phyloP scores from a whole-genome alignment of 2,888 invertebrate genomes.

The Drosophila lutescens region DNA sequence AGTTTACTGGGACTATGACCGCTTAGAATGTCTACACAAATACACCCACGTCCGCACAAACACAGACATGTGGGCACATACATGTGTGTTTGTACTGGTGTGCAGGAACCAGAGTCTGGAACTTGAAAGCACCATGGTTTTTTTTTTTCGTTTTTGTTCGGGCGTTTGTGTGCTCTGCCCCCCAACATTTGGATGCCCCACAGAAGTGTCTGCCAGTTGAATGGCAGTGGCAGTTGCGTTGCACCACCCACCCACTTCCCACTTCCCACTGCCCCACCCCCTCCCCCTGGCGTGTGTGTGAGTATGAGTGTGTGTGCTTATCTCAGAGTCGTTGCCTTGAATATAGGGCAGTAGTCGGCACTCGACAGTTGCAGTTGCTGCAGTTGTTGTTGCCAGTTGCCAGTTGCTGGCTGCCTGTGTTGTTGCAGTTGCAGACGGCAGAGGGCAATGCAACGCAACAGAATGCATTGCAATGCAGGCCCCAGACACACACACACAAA shows the following conservation, averaged over 20 bases:
- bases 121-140: slow-evolving; percentile 69
- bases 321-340: slow-evolving; percentile 79
- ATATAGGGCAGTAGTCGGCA: slow-evolving; percentile 79
- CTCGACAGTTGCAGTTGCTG: slow-evolving; percentile 66
- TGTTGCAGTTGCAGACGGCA: slow-evolving; percentile 31
- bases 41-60: slow-evolving; percentile 34
- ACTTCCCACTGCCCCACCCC: slow-evolving; percentile 6
- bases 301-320: slow-evolving; percentile 60
- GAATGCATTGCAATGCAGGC: slow-evolving; percentile 55
- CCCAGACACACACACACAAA: slow-evolving; percentile 39
- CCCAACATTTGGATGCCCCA: slow-evolving; percentile 53
- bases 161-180: slow-evolving; percentile 21
- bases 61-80: slow-evolving; percentile 6
- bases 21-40: slow-evolving; percentile 76
- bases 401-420: slow-evolving; percentile 27
- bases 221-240: slow-evolving; percentile 62
- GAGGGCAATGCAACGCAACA: slow-evolving; percentile 45
- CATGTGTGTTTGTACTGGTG: not conserved
- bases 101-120: slow-evolving; percentile 68
- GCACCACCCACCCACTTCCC: slow-evolving; percentile 10
- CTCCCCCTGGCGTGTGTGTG: slow-evolving; percentile 32
- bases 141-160: slow-evolving; percentile 9
- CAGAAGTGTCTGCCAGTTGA: slow-evolving; percentile 67
- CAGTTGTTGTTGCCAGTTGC: slow-evolving; percentile 29
- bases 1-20: slow-evolving; percentile 81